Evolutionary conservation across 2,888 invertebrate genomes (phyloP), one percentile per base, ranked within the genome.

Genomic region (Cetonia aurata): DNA sequence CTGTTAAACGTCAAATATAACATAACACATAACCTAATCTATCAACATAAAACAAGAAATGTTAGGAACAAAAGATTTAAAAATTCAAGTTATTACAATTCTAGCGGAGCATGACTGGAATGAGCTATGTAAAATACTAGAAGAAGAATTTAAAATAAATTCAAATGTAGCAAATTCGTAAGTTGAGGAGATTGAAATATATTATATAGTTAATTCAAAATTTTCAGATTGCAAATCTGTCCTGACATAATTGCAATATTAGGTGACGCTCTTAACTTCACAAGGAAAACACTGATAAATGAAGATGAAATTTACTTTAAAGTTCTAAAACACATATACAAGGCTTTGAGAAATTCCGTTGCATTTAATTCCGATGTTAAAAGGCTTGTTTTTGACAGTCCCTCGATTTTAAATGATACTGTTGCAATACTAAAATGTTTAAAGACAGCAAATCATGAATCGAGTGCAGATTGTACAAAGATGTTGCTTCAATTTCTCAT

Each of bases 401-500:
- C 42, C 19, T 55, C 37, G 53, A 71, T 76, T 46, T 44, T 77
- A 19, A 50, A 52, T 13, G 73, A 71, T 46, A 72, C 71, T 46
- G 37, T 10, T 17, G 10, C 12, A 52, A 59, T 41, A 62, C 15
- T 52, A 55, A 44, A 56, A 17, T 70, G 25, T 55, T 53, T 65
- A 44, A 48, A 70, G 15, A 41, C 52, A 33, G 25, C 56, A 17
- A 59, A 42, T 37, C 62, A 67, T 3, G 57, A 72, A 69, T 41
- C 50, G 55, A 46, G 62, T 19, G 33, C 0, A 70, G 68, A 65
- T 17, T 75, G 77, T 52, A 31, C 75, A n/a, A 75, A 74, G 55
- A 75, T 77, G 70, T 57, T 74, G 9, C 70, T 77, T 46, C 74
- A 76, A 50, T 79, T 79, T 62, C 65, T 79, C 55, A 72, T 67